phyloP scores from a whole-genome alignment of 2,797 vertebrate genomes.

The Etheostoma nigrum region DNA sequence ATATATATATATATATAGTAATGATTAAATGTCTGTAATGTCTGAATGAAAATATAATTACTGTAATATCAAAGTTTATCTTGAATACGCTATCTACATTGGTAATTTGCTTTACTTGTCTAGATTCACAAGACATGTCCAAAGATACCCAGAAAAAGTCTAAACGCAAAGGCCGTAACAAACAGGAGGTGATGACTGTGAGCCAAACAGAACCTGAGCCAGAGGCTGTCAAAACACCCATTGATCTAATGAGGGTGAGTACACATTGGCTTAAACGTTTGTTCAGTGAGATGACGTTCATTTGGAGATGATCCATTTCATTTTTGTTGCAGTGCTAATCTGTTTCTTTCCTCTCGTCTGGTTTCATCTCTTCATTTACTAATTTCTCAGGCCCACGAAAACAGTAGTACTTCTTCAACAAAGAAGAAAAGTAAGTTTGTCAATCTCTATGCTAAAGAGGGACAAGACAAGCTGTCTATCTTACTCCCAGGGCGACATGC shows the following conservation, averaged over 20 bases:
- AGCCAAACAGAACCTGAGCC: conserved; percentile 77
- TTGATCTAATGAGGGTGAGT: conserved; percentile 93
- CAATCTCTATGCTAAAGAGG: conserved; percentile 93
- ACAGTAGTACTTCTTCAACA: conserved; percentile 68
- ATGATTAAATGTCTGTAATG: background rate
- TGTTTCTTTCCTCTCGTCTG: background rate
- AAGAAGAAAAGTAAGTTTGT: conserved; percentile 96
- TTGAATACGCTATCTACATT: background rate
- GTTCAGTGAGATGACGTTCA: background rate
- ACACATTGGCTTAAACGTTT: background rate
- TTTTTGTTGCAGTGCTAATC: background rate
- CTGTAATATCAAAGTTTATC: background rate
- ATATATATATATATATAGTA: too few species aligned
- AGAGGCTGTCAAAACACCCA: conserved; percentile 93
- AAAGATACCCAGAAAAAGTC: conserved; percentile 90
- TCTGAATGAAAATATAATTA: background rate
- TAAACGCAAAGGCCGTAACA: conserved; percentile 95
- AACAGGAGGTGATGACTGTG: conserved; percentile 83
- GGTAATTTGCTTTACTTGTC: background rate
- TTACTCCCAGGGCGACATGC: conserved; percentile 91
- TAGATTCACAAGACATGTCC: conserved; percentile 81
- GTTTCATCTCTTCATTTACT: background rate
- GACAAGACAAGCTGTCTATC: conserved; percentile 91
- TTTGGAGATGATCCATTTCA: background rate
- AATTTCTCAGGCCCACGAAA: conserved; percentile 88